Evolutionary conservation across 2,888 invertebrate species (phyloP).

Genomic region (Pristionchus maxplancki): DNA sequence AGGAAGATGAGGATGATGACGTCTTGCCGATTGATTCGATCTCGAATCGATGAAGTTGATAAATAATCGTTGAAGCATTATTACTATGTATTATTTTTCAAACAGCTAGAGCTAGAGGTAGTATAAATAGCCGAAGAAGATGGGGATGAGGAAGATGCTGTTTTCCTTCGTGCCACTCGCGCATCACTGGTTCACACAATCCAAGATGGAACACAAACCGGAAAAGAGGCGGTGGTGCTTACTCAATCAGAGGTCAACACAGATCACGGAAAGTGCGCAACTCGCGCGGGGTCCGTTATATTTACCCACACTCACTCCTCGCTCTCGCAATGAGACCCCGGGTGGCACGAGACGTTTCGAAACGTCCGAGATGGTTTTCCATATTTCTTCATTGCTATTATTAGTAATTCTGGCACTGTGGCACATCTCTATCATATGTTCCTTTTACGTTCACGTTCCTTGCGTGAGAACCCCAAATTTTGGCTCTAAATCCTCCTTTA

Average conservation of each 20-base stretch:
- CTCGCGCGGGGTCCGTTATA: background rate
- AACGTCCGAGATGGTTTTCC: background rate
- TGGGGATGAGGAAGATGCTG: too few species aligned
- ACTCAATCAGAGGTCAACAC: background rate
- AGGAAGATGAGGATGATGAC: background rate
- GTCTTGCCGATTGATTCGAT: background rate
- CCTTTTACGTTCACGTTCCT: background rate
- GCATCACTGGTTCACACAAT: background rate
- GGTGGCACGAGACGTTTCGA: constrained; percentile 3
- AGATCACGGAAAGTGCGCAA: constrained; percentile 6
- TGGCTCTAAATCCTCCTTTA: background rate
- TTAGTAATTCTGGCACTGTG: background rate
- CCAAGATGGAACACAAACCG: background rate
- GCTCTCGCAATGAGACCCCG: constrained; percentile 14
- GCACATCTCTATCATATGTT: background rate
- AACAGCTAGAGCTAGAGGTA: too few species aligned
- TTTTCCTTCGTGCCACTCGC: too few species aligned
- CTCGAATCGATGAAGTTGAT: background rate
- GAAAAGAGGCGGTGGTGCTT: background rate
- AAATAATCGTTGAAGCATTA: background rate
- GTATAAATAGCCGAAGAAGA: too few species aligned
- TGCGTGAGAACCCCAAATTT: background rate
- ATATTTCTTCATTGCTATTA: background rate
- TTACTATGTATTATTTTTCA: too few species aligned
- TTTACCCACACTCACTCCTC: background rate